A percentile compares a stretch with the other conserved stretches of the same genome.
These are phyloP conservation scores for Gavia stellata DNA, from an alignment of 2,113 vertebrate species.

Conservation along the genomic window DNA sequence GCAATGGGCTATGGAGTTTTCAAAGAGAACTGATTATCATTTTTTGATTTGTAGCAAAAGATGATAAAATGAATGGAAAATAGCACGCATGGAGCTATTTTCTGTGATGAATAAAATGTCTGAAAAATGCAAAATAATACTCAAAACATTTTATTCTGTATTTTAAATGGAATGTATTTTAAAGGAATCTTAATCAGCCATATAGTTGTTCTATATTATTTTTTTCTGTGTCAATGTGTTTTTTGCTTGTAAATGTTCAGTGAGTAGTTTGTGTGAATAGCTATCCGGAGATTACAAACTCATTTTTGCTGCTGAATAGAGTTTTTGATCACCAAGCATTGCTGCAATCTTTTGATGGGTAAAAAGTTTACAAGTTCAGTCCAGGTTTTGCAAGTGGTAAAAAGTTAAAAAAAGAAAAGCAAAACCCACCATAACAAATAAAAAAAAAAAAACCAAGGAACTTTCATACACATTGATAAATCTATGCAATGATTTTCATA, in stretches of 20 bases:
- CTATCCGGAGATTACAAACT: not conserved
- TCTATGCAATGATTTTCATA: not conserved
- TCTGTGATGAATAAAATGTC: not conserved
- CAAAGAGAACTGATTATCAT: not conserved
- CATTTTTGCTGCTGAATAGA: not conserved
- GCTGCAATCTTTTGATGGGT: not conserved
- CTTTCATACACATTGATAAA: not conserved
- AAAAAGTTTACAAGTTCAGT: not conserved
- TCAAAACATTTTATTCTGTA: not conserved
- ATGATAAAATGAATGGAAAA: not conserved
- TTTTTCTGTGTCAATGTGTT: accelerated
- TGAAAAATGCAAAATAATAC: not conserved
- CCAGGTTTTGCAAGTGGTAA: not conserved
- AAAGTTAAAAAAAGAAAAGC: not conserved
- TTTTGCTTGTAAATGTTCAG: not conserved
- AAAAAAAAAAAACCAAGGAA: not conserved
- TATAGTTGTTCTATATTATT: not conserved
- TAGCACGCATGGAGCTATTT: not conserved
- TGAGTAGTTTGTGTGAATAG: not conserved
- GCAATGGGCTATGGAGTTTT: not conserved
- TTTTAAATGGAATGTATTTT: not conserved
- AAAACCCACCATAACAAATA: not conserved
- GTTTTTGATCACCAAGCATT: not conserved
- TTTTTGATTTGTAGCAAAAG: not conserved
- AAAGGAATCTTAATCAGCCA: not conserved